phyloP scores from a whole-genome alignment of 2,888 invertebrate genomes.

The Tenthredo amoena region DNA sequence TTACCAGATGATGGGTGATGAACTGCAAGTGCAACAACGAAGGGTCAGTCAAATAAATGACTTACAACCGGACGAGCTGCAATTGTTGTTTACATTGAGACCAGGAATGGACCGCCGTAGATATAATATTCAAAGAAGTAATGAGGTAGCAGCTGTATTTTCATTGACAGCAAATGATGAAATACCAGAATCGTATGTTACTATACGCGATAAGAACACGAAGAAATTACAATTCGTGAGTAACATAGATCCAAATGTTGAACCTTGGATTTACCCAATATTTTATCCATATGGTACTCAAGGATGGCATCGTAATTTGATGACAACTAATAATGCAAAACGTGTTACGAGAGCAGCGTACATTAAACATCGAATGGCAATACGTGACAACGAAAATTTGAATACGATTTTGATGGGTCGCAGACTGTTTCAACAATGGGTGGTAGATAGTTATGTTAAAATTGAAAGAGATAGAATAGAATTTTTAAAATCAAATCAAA shows the following conservation, averaged over 20 bases:
- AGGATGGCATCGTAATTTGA: no score
- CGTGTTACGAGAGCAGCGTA: constrained; percentile 30
- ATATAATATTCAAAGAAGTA: constrained; percentile 59
- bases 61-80: constrained; percentile 51
- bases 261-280: constrained; percentile 60
- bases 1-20: constrained; percentile 60
- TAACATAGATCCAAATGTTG: constrained; percentile 45
- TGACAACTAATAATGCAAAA: no score
- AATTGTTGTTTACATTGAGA: constrained; percentile 58
- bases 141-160: constrained; percentile 61
- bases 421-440: no score
- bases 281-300: constrained; percentile 53
- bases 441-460: no score
- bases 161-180: constrained; percentile 60
- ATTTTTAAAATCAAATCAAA: no score
- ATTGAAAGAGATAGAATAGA: no score
- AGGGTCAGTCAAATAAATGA: neutral
- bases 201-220: constrained; percentile 57
- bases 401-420: no score
- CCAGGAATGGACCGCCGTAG: constrained; percentile 57
- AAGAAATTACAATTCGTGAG: constrained; percentile 56
- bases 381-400: no score
- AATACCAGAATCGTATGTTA: constrained; percentile 59
- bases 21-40: constrained; percentile 52
- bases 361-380: constrained; percentile 54